Evolutionary conservation across 2,113 vertebrate species (phyloP).

Genomic region (Xenus cinereus): DNA sequence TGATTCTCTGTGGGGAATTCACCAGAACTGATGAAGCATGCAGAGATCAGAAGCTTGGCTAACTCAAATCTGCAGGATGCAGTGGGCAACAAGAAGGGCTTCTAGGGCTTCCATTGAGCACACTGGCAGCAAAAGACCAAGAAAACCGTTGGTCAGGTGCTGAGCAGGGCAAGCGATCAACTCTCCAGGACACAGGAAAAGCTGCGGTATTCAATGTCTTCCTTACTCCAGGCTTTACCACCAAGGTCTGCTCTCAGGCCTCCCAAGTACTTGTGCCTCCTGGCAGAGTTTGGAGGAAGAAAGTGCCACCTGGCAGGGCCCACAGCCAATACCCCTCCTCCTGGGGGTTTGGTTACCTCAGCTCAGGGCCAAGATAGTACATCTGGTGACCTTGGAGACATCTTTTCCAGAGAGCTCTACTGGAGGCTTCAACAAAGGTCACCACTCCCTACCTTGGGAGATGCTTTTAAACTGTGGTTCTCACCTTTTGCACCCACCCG

Average conservation of each 20-base stretch:
- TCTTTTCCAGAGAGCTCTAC: neutral
- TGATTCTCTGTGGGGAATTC: neutral
- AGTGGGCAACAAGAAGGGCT: neutral
- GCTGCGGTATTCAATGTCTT: neutral
- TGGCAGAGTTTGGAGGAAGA: neutral
- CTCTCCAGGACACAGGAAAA: neutral
- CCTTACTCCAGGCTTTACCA: neutral
- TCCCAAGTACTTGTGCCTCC: neutral
- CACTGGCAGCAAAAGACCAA: neutral
- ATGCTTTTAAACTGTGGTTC: neutral
- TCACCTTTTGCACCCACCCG: neutral
- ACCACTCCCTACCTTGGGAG: neutral
- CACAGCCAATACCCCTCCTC: neutral
- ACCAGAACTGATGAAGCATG: neutral
- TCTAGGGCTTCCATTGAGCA: neutral
- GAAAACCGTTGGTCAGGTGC: accelerated
- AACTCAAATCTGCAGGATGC: neutral
- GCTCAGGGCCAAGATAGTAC: neutral
- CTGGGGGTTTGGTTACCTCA: neutral
- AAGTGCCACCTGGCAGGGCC: neutral
- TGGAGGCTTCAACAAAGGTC: neutral
- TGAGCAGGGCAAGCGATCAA: neutral
- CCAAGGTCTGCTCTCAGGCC: neutral
- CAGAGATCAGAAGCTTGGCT: neutral
- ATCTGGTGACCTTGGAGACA: neutral